Base-by-base conservation (phyloP, 2,113 vertebrate species). In the Heteronetta atricapilla region DNA sequence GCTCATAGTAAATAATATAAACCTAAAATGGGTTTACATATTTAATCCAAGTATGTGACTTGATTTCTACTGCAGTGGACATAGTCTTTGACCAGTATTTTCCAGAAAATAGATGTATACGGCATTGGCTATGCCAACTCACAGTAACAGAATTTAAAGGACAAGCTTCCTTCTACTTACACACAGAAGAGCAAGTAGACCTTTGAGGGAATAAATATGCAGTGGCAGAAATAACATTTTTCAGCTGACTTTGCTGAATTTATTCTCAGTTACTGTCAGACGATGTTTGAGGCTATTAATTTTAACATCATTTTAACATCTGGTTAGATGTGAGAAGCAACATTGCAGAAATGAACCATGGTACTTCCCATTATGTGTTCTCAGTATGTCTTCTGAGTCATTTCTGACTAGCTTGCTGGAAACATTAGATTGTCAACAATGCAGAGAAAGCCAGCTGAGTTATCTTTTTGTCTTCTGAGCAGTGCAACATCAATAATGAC, bases 401-500 rank as follows among this genome's bases (percentile, higher is more conserved):
- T 60, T 89, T 88, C 64, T 80, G 64, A 88, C 72, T 78, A 83
- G 12, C 44, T 83, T 8, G 0, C 46, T 86, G 59, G 33, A 92
- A 86, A 68, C 31, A 14, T 48, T 59, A n/a, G 31, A 8, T 67
- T 74, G 66, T 75, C 72, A 93, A 82, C 74, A 88, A 50, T 21
- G 34, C 42, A 77, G 52, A 85, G 38, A 89, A 94, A 81, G 15
- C 31, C 58, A 84, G 50, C 50, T 83, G 42, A 7, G 11, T 15
- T 70, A 78, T 63, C 63, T 80, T 89, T 70, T 88, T 62, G 60
- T 88, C 63, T 91, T 93, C 80, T 56, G 60, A 92, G 74, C 18
- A 62, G 67, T 46, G 36, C 18, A 81, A 46, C 53, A 74, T 53
- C 55, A 79, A 23, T 11, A 94, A 56, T 40, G 56, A 69, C 11